These are phyloP conservation scores for Phortica variegata DNA, from an alignment of 1,140 invertebrate species.

Conservation along the genomic window DNA sequence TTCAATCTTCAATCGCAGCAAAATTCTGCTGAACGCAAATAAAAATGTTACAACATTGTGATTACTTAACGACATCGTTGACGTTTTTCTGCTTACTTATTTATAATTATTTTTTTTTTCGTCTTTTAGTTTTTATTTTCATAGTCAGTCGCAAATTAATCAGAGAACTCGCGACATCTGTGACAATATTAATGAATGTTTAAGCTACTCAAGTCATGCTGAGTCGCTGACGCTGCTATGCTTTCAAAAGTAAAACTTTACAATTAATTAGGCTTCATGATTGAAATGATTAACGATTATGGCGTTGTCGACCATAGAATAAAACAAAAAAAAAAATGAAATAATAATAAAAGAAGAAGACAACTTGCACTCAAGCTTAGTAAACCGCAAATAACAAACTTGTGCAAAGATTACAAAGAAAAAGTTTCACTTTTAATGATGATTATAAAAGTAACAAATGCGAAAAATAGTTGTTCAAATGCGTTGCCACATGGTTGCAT, in stretches of 20 bases:
- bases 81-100: too few species aligned
- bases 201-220: too few species aligned
- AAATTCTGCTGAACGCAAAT: slow-evolving; percentile 40
- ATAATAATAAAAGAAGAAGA: too few species aligned
- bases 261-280: slow-evolving; percentile 45
- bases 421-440: slow-evolving; percentile 46
- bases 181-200: slow-evolving; percentile 49
- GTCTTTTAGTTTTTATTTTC: too few species aligned
- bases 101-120: too few species aligned
- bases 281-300: slow-evolving; percentile 51
- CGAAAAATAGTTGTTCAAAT: slow-evolving; percentile 5
- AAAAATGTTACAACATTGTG: too few species aligned
- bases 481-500: not conserved
- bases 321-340: too few species aligned
- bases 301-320: too few species aligned
- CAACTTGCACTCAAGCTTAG: slow-evolving; percentile 9
- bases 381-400: too few species aligned
- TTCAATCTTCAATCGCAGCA: slow-evolving; percentile 20
- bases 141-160: too few species aligned
- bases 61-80: too few species aligned
- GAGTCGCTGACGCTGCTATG: too few species aligned
- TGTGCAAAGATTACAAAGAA: slow-evolving; percentile 10
- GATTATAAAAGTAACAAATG: slow-evolving; percentile 33
- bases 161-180: slow-evolving; percentile 41
- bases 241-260: slow-evolving; percentile 30